Evolutionary conservation across 2,888 invertebrate genomes (phyloP), one percentile per base, ranked within the genome.

Genomic region (Hirtodrosophila confusa): DNA sequence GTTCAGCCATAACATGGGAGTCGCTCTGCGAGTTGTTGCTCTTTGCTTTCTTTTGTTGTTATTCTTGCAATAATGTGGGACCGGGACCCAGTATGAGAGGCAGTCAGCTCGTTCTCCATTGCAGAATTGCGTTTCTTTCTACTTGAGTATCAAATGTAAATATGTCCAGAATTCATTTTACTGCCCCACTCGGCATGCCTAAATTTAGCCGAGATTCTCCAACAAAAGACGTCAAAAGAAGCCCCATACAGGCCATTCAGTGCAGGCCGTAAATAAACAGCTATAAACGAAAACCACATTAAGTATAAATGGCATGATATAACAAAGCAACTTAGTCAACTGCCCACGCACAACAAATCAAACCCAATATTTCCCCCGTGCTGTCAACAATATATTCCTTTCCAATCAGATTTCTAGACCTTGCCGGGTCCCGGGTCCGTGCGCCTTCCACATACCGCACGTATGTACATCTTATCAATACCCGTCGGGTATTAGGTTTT

Each of bases 381-480:
- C 73, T 65, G 80, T 65, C 65, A 68, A 70, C 74, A 64, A 77
- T 77, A 84, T 77, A 84, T 84, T 75, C 9, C 35, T 31, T 64
- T 75, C 57, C 40, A 75, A 76, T 72, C 68, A 43, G 35, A 50
- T 64, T 57, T 41, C 43, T 31, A 57, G 67, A 58, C 23, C 17
- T 17, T 23, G 9, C 37, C 27, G 1, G 43, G 41, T 51, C 31
- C 29, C 35, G 10, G 17, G 35, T 40, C 9, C 31, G 31, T 3
- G 31, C 9, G 4, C 31, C 2, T 3, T 7, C 31, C 3, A 3
- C 31, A 9, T 8, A 31, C 9, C 7, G 55, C 78, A 77, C 78
- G 78, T n/a, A n/a, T n/a, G n/a, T 84, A 84, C 56, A 45, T 54
- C 60, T 84, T 79, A 84, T 79, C 80, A 70, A 79, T 60, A 53